phyloP scores from a whole-genome alignment of 30 jellyfish, hydroid and myxozoan genomes.

The Pelagia noctiluca region DNA sequence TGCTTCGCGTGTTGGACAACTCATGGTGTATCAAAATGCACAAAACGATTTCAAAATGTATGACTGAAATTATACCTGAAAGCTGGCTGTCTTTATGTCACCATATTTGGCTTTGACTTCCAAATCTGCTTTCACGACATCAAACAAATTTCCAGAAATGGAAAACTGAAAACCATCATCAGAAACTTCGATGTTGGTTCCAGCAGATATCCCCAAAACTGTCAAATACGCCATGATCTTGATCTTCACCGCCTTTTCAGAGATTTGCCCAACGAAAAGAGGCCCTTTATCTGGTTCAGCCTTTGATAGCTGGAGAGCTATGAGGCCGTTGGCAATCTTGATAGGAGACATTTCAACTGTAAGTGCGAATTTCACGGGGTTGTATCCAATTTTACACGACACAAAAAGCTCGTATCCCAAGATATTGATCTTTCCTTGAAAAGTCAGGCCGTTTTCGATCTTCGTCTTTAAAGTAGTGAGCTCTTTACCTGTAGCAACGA shows the following conservation, averaged over 20 bases:
- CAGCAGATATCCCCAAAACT: constrained; percentile 88
- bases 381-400: constrained; percentile 64
- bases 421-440: constrained; percentile 79
- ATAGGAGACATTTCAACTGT: constrained; percentile 90
- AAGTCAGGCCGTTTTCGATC: constrained; percentile 66
- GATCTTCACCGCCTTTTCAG: constrained; percentile 61
- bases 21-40: too few relatives aligned
- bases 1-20: too few relatives aligned
- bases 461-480: constrained; percentile 58
- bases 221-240: constrained; percentile 72
- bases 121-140: constrained; percentile 71
- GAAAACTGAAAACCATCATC: constrained; percentile 74
- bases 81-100: constrained; percentile 60
- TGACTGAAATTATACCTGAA: too few relatives aligned
- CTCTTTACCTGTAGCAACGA: constrained; percentile 71
- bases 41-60: too few relatives aligned
- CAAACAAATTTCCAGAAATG: constrained; percentile 78
- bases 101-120: constrained; percentile 45
- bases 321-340: constrained; percentile 73
- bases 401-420: constrained; percentile 45
- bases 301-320: constrained; percentile 66
- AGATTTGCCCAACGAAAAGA: constrained; percentile 61
- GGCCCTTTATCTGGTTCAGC: constrained; percentile 93
- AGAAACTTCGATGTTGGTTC: constrained; percentile 64
- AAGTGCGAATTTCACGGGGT: constrained; percentile 43